These are phyloP conservation scores for Girardia tigrina DNA, from an alignment of 2,888 invertebrate species.

Conservation along the genomic window DNA sequence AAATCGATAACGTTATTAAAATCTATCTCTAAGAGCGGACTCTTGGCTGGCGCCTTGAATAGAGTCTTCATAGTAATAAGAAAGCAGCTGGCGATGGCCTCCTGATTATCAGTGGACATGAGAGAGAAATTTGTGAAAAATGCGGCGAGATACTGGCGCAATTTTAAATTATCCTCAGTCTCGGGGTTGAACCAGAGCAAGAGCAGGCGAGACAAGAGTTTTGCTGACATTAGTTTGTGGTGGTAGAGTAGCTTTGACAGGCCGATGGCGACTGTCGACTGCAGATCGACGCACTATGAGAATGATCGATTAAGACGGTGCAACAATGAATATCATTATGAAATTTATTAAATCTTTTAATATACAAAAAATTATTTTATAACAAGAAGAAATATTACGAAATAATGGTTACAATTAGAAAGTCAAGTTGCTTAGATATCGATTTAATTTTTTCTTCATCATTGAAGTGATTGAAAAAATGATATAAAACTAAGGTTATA, in stretches of 20 bases:
- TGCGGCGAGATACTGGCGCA: slow-evolving; percentile 60
- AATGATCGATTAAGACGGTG: too few relatives aligned
- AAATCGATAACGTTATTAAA: slow-evolving; percentile 63
- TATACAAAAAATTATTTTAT: too few relatives aligned
- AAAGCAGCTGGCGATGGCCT: slow-evolving; percentile 55
- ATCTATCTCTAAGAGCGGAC: slow-evolving; percentile 64
- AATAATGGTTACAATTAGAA: too few relatives aligned
- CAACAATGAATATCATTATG: too few relatives aligned
- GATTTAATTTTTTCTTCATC: too few relatives aligned
- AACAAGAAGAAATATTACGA: too few relatives aligned
- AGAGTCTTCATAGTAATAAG: slow-evolving; percentile 62
- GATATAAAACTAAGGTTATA: too few relatives aligned
- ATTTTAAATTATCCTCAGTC: slow-evolving; percentile 57
- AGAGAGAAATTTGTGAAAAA: slow-evolving; percentile 57
- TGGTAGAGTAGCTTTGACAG: slow-evolving; percentile 60
- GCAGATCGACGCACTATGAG: too few relatives aligned
- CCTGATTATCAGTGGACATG: slow-evolving; percentile 41
- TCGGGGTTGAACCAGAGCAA: slow-evolving; percentile 70
- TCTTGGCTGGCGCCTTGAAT: slow-evolving; percentile 62
- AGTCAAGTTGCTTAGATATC: too few relatives aligned
- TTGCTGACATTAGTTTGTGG: slow-evolving; percentile 59
- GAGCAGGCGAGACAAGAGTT: slow-evolving; percentile 60
- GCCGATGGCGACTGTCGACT: slow-evolving; percentile 60
- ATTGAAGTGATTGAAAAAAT: too few relatives aligned
- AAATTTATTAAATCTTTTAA: too few relatives aligned